Conservation (phyloP, 2,888 invertebrate genomes). For the Plebejus argus region DNA sequence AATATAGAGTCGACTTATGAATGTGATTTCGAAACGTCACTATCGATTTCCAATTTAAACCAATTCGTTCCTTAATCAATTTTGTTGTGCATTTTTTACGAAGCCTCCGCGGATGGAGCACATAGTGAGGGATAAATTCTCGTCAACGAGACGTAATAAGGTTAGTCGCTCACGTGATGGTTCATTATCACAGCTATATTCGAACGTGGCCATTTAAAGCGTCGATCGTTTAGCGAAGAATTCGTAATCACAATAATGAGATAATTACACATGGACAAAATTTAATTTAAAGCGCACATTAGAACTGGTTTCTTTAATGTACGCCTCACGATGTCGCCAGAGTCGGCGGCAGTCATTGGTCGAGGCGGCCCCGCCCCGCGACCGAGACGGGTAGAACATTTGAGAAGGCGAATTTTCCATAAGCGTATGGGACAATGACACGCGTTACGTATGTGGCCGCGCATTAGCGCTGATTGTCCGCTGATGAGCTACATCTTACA, state of each 20-base stretch:
- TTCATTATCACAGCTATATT: conserved; percentile 54
- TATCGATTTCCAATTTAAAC: conserved; percentile 81
- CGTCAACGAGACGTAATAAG: conserved; percentile 27
- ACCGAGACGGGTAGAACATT: conserved; percentile 79
- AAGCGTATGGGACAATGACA: conserved; percentile 81
- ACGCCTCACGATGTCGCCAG: conserved; percentile 80
- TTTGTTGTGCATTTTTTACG: conserved; percentile 74
- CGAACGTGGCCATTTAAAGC: conserved; percentile 67
- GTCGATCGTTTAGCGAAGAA: conserved; percentile 77
- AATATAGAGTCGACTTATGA: conserved; percentile 77
- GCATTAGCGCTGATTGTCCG: conserved; percentile 80
- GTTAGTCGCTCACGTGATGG: conserved; percentile 33
- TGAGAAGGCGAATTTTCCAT: conserved; percentile 82
- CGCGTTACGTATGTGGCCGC: conserved; percentile 80
- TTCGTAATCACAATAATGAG: conserved; percentile 81
- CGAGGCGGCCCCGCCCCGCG: conserved; percentile 78
- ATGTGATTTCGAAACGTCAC: conserved; percentile 80
- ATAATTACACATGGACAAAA: conserved; percentile 81
- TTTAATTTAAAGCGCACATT: conserved; percentile 81
- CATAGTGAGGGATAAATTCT: conserved; percentile 59
- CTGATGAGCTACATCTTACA: conserved; percentile 80
- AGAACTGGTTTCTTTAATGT: conserved; percentile 81
- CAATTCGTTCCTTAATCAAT: conserved; percentile 81
- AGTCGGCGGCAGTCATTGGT: conserved; percentile 77
- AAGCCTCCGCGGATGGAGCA: conserved; percentile 58